A percentile compares a stretch with the other conserved stretches of the same genome.
phyloP scores from a whole-genome alignment of 1,140 invertebrate species.

The Delia radicum region DNA sequence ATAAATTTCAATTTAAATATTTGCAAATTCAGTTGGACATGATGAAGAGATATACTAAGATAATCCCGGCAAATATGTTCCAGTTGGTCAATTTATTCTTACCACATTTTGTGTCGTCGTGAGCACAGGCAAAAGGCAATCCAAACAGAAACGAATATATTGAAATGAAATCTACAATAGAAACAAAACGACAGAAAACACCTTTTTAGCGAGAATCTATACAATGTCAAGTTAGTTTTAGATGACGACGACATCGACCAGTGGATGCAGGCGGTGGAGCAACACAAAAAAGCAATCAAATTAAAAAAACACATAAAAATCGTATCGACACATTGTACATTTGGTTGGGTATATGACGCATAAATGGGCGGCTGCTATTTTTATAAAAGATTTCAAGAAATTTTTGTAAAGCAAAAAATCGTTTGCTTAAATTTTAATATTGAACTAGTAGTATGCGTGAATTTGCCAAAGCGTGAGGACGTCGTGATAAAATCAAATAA shows the following conservation, averaged over 20 bases:
- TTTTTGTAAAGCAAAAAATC: neutral
- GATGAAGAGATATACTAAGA: too few relatives aligned
- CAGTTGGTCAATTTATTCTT: too few relatives aligned
- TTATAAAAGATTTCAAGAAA: neutral
- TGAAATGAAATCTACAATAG: neutral
- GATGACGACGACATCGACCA: neutral
- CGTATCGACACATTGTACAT: neutral
- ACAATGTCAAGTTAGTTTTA: neutral
- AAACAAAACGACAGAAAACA: neutral
- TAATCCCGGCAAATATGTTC: too few relatives aligned
- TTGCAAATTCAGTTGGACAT: too few relatives aligned
- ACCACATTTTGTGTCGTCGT: too few relatives aligned
- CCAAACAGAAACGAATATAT: neutral
- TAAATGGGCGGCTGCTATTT: conserved; percentile 13
- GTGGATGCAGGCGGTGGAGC: neutral
- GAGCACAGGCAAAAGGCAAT: too few relatives aligned
- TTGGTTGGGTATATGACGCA: conserved; percentile 7
- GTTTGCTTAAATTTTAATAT: too few relatives aligned
- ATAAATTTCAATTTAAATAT: too few relatives aligned
- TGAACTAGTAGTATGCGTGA: neutral
- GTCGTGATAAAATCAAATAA: neutral
- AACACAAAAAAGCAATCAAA: neutral
- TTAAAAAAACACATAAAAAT: neutral
- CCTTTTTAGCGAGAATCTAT: neutral
- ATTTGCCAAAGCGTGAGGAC: neutral